Percentiles rank a stretch among this genome's conserved stretches.
Evolutionary conservation across 2,797 vertebrate species (phyloP).

Genomic region (Prionace glauca): DNA sequence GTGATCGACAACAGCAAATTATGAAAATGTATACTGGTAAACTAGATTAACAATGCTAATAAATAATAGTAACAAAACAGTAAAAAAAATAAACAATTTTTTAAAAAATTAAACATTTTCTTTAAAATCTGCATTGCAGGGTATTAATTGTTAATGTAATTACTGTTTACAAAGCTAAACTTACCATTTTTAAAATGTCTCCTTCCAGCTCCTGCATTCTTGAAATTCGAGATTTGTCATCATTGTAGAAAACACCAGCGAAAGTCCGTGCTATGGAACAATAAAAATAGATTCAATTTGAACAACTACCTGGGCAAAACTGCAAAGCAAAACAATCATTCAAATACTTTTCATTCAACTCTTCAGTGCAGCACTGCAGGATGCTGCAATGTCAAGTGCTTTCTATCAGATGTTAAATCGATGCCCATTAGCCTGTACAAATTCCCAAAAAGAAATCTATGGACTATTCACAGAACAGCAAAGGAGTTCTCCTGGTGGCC

Average conservation of each 20-base stretch:
- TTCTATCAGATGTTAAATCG: not conserved
- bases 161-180: conserved; percentile 42
- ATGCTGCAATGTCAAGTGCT: not conserved
- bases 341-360: not conserved
- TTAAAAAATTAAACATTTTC: not conserved
- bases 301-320: not conserved
- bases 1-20: not conserved
- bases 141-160: not conserved
- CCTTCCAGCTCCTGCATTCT: conserved; percentile 63
- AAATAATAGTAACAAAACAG: not conserved
- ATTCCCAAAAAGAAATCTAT: not conserved
- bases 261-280: conserved; percentile 75
- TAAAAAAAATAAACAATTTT: not conserved
- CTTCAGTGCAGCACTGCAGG: not conserved
- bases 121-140: not conserved
- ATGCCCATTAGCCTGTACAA: not conserved
- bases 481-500: not conserved
- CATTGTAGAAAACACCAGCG: conserved; percentile 65
- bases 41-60: not conserved
- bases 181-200: conserved; percentile 75
- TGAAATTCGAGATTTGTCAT: conserved; percentile 53
- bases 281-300: conserved; percentile 35
- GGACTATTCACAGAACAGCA: not conserved
- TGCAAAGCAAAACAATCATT: not conserved
- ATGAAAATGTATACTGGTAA: not conserved